Conservation (phyloP, 2,888 invertebrate genomes). For the Chalcosyrphus nemorum region DNA sequence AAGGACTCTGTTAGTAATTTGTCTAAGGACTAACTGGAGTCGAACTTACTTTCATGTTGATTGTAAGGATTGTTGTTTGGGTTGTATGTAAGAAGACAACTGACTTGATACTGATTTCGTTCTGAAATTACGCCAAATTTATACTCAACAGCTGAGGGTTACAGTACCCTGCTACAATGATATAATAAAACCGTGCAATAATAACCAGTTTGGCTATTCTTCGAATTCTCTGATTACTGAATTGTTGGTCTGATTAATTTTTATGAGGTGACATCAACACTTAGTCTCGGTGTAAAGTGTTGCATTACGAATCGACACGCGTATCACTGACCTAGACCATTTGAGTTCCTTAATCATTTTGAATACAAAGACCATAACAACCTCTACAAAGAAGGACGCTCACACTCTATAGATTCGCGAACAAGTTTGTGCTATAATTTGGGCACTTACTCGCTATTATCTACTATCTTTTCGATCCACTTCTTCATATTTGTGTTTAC, state of each 20-base stretch:
- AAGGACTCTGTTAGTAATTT: background rate
- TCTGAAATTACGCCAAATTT: slow-evolving; percentile 12
- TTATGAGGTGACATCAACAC: background rate
- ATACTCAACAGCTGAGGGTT: background rate
- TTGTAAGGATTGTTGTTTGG: background rate
- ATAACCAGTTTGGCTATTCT: slow-evolving; percentile 12
- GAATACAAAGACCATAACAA: no score
- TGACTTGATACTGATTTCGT: slow-evolving; percentile 41
- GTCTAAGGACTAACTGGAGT: background rate
- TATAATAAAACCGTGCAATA: background rate
- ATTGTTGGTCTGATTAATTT: background rate
- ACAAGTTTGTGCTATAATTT: no score
- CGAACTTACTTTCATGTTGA: slow-evolving; percentile 50
- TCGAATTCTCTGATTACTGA: background rate
- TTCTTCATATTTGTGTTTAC: no score
- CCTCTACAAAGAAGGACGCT: background rate
- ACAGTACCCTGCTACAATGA: background rate
- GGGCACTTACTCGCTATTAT: no score
- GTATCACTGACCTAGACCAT: background rate
- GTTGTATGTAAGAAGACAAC: slow-evolving; percentile 11
- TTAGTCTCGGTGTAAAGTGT: background rate
- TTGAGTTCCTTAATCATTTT: no score
- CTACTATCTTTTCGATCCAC: no score
- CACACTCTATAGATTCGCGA: no score
- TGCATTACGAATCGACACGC: background rate